Conservation (phyloP, 53 echinoderm and acorn worm genomes). For the Astropecten irregularis region DNA sequence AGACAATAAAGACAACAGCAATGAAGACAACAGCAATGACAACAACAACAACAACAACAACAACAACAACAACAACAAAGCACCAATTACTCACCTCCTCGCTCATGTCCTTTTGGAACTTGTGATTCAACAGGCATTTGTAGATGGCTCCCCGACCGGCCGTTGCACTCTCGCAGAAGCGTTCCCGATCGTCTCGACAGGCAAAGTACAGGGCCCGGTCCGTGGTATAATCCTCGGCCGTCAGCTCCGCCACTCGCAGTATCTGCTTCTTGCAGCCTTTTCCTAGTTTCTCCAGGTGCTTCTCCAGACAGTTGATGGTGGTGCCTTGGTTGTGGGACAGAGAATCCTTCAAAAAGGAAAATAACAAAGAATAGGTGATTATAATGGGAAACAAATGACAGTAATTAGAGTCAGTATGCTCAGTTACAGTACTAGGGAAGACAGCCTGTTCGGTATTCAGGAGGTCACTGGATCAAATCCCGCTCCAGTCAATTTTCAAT, state of each 20-base stretch:
- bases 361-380: background rate
- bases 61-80: too few relatives aligned
- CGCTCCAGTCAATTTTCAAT: too few relatives aligned
- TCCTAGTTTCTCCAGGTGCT: constrained; percentile 35
- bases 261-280: constrained; percentile 65
- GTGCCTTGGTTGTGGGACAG: constrained; percentile 76
- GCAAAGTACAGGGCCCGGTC: constrained; percentile 93
- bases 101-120: constrained; percentile 88
- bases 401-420: too few relatives aligned
- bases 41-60: too few relatives aligned
- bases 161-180: constrained; percentile 71
- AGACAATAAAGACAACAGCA: too few relatives aligned
- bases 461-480: too few relatives aligned
- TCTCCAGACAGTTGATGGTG: constrained; percentile 88
- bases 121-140: constrained; percentile 89
- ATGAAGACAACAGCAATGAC: too few relatives aligned
- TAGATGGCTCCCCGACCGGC: constrained; percentile 84
- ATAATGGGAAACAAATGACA: background rate
- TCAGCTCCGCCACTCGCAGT: constrained; percentile 85
- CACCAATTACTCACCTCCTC: constrained; percentile 77
- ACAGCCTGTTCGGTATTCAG: too few relatives aligned
- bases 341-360: background rate
- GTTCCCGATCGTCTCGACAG: constrained; percentile 88
- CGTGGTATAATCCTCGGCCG: constrained; percentile 83
- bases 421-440: too few relatives aligned